Conservation (phyloP, 2,888 invertebrate genomes). For the Diploptera punctata region DNA sequence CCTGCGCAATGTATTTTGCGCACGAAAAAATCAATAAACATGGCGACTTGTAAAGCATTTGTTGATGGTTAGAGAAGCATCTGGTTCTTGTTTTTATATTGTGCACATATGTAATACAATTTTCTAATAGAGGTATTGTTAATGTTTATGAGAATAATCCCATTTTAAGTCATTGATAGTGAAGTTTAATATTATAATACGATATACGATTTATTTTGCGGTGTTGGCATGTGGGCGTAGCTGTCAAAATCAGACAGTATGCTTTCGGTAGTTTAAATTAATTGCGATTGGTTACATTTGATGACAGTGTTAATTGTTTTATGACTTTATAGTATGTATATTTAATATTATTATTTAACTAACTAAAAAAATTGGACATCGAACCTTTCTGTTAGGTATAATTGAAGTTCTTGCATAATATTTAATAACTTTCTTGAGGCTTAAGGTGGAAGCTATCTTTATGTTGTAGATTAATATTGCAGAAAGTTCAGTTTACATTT, state of each 20-base stretch:
- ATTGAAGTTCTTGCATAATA: no score
- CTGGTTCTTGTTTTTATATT: conserved; percentile 33
- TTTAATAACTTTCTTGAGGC: no score
- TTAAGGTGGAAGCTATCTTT: no score
- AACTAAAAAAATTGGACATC: no score
- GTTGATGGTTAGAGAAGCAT: conserved; percentile 25
- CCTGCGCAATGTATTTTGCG: conserved; percentile 5
- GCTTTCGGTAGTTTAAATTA: neutral
- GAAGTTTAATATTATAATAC: neutral
- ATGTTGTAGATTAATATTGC: no score
- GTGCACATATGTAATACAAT: conserved; percentile 4
- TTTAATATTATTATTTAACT: no score
- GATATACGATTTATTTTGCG: neutral
- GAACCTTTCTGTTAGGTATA: no score
- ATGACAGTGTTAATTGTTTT: no score
- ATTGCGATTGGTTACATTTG: no score
- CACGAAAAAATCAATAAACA: conserved; percentile 44
- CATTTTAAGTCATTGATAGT: neutral
- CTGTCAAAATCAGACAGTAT: conserved; percentile 43
- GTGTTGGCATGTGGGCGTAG: conserved; percentile 45
- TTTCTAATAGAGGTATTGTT: neutral
- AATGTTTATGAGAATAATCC: neutral
- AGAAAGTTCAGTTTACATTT: no score
- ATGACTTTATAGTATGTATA: no score
- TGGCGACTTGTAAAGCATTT: conserved; percentile 39